Evolutionary conservation across 2,797 vertebrate species (phyloP).

Genomic region (Apogon hyalosoma): DNA sequence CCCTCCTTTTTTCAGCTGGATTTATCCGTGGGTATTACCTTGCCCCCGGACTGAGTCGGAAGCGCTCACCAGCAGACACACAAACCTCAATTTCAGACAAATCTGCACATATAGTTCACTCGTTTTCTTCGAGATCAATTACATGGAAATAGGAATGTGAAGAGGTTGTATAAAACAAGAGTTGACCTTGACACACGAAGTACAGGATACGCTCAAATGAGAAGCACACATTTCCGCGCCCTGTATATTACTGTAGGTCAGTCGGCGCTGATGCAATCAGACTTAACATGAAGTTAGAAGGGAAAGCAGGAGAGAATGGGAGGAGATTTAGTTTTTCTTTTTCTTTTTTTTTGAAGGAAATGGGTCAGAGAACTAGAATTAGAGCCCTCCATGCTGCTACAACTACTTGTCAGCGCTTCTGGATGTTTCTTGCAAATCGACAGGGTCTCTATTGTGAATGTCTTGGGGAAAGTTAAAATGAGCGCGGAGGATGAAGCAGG

Average conservation of each 20-base stretch:
- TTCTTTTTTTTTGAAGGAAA: conserved; percentile 48
- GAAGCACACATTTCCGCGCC: conserved; percentile 4
- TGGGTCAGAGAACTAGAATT: conserved; percentile 72
- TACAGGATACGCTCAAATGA: conserved; percentile 20
- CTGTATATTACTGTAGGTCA: conserved; percentile 12
- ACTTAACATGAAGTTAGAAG: conserved; percentile 22
- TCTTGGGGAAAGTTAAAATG: conserved; percentile 73
- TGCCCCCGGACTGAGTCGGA: conserved; percentile 30
- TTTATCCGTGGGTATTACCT: conserved; percentile 69
- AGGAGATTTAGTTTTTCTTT: conserved; percentile 29
- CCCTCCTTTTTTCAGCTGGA: conserved; percentile 63
- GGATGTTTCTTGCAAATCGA: conserved; percentile 66
- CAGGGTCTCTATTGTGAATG: conserved; percentile 70
- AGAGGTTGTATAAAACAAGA: conserved; percentile 39
- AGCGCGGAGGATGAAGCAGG: conserved; percentile 63
- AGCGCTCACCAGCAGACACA: conserved; percentile 22
- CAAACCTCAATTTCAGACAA: conserved; percentile 40
- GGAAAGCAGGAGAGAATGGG: conserved; percentile 30
- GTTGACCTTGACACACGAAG: conserved; percentile 44
- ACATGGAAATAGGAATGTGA: conserved; percentile 41
- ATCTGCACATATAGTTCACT: conserved; percentile 28
- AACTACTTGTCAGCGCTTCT: conserved; percentile 66
- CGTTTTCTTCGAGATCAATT: conserved; percentile 46
- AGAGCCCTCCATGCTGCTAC: conserved; percentile 52
- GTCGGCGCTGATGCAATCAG: conserved; percentile 47